Evolutionary conservation across 23 tunicate genomes (phyloP).

Genomic region (Pegea sp.): DNA sequence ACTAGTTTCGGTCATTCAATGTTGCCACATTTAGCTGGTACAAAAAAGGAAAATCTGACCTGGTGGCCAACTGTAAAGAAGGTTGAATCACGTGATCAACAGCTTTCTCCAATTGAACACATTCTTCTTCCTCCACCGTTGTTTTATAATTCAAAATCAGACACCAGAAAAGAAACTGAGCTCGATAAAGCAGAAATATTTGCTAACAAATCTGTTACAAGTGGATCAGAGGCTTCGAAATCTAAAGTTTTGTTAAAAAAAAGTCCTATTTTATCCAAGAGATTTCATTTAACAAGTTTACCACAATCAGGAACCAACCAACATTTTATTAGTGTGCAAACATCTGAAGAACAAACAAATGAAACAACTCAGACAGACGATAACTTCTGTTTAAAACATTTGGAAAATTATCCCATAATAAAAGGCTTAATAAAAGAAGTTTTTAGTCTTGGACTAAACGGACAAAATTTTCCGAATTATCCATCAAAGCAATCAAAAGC

Average conservation of each 20-base stretch:
- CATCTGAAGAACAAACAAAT: conserved; percentile 6
- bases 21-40: conserved; percentile 19
- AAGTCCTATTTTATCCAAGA: conserved; percentile 5
- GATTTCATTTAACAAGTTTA: too few relatives aligned
- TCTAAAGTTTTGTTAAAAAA: neutral
- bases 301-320: neutral
- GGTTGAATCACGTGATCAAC: neutral
- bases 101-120: conserved; percentile 5
- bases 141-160: conserved; percentile 13
- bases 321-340: conserved; percentile 1
- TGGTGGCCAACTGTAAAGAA: neutral
- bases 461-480: too few relatives aligned
- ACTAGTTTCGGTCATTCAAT: conserved; percentile 49
- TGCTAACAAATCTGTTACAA: neutral
- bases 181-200: too few relatives aligned
- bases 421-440: conserved; percentile 30
- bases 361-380: conserved; percentile 40
- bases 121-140: conserved; percentile 24
- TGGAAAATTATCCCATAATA: conserved; percentile 26
- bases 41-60: neutral
- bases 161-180: too few relatives aligned
- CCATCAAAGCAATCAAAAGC: too few relatives aligned
- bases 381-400: neutral
- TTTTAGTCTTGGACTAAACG: conserved; percentile 16
- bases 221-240: conserved; percentile 1